A percentile compares a stretch with the other conserved stretches of the same genome.
These are phyloP conservation scores for Microtus ochrogaster DNA, from an alignment of 2,113 vertebrate genomes.

Conservation along the genomic window DNA sequence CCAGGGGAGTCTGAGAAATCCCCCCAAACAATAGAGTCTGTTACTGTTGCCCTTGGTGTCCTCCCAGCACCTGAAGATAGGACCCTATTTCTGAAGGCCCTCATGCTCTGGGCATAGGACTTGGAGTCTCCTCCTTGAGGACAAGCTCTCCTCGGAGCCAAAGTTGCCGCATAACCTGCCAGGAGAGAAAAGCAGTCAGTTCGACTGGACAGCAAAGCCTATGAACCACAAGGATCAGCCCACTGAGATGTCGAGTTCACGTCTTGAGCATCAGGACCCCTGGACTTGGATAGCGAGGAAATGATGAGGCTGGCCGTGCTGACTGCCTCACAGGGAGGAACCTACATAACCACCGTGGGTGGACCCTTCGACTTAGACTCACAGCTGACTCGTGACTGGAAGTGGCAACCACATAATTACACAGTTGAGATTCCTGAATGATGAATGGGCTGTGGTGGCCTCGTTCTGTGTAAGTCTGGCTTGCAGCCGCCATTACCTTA, in stretches of 20 bases:
- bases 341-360: background rate
- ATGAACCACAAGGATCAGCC: background rate
- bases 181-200: background rate
- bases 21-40: background rate
- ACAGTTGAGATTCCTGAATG: constrained; percentile 21
- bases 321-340: background rate
- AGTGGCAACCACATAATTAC: constrained; percentile 30
- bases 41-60: background rate
- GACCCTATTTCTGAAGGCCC: background rate
- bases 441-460: background rate
- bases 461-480: constrained; percentile 24
- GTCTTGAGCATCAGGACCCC: background rate
- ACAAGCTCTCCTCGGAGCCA: background rate
- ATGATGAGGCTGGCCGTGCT: background rate
- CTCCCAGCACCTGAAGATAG: background rate
- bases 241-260: fast-evolving
- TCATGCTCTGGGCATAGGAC: background rate
- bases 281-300: background rate
- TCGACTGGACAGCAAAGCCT: background rate
- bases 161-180: background rate
- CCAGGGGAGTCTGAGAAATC: background rate
- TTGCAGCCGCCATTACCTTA: constrained; percentile 39
- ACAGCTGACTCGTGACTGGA: constrained; percentile 28
- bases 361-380: background rate
- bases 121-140: background rate